Conservation (phyloP, 1,140 invertebrate genomes). For the Brachionus rotundiformis region DNA sequence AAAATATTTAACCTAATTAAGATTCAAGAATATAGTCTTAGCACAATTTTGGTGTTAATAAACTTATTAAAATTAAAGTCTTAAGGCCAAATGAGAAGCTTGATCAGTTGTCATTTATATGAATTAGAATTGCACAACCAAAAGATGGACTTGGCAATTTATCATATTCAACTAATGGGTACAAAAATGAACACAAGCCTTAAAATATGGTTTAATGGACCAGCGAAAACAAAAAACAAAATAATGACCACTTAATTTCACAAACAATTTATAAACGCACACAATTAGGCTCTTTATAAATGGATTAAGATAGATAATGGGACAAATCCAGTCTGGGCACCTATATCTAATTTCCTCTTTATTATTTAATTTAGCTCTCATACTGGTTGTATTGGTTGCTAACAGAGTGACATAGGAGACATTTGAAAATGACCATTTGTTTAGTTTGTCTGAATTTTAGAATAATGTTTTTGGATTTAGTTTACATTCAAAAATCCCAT, state of each 20-base stretch:
- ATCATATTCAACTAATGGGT: neutral
- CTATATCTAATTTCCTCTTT: conserved; percentile 3
- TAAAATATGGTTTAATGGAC: neutral
- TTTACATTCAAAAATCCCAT: neutral
- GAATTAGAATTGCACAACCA: neutral
- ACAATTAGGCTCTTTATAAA: conserved; percentile 4
- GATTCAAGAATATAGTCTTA: neutral
- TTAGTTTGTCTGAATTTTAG: conserved; percentile 10
- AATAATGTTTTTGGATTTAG: neutral
- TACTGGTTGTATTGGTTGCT: neutral
- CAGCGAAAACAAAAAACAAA: neutral
- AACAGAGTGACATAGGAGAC: neutral
- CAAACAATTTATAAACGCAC: conserved; percentile 2
- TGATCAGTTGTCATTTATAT: neutral
- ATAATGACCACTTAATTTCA: conserved; percentile 2
- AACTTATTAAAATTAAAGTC: neutral
- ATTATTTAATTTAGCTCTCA: neutral
- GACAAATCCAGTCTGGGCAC: neutral
- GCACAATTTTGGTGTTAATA: neutral
- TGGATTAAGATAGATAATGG: neutral
- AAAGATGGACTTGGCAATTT: neutral
- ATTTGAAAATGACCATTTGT: neutral
- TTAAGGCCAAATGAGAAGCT: neutral
- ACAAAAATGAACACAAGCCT: neutral
- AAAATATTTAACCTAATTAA: neutral